Evolutionary conservation across 2,888 invertebrate genomes (phyloP).

Genomic region (Drosophila mercatorum): DNA sequence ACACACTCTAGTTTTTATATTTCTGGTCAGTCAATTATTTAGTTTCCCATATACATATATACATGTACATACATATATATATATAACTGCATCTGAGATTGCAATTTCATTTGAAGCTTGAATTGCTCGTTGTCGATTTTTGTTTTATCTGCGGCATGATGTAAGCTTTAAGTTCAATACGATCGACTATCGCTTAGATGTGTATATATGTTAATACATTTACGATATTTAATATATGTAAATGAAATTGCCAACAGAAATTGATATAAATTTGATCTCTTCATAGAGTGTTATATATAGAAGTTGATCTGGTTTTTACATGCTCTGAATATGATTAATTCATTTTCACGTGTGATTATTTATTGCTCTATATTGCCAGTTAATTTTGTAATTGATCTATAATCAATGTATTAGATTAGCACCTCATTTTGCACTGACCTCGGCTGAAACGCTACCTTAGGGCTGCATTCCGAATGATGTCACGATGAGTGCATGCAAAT

Average conservation of each 20-base stretch:
- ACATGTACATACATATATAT: neutral
- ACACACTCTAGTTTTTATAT: neutral
- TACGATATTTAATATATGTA: neutral
- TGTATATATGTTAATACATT: neutral
- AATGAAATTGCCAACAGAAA: conserved; percentile 8
- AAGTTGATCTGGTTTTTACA: conserved; percentile 2
- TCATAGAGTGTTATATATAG: neutral
- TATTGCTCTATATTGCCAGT: neutral
- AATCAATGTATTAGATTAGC: neutral
- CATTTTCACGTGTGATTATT: neutral
- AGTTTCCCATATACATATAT: conserved; percentile 15
- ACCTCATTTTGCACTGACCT: neutral
- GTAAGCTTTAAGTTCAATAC: conserved; percentile 56
- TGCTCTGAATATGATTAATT: neutral
- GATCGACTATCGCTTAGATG: conserved; percentile 10
- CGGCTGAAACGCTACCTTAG: neutral
- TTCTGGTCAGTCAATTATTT: conserved; percentile 26
- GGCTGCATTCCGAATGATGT: conserved; percentile 15
- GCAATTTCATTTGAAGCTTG: conserved; percentile 52
- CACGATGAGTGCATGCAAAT: conserved; percentile 20
- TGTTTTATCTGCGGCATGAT: conserved; percentile 58
- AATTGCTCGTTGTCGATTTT: conserved; percentile 36
- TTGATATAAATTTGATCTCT: neutral
- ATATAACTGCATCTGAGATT: conserved; percentile 39
- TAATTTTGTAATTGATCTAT: neutral